Percentiles rank a stretch among this genome's conserved stretches.
phyloP scores from a whole-genome alignment of 2,797 vertebrate species.

The Limnodromus scolopaceus region DNA sequence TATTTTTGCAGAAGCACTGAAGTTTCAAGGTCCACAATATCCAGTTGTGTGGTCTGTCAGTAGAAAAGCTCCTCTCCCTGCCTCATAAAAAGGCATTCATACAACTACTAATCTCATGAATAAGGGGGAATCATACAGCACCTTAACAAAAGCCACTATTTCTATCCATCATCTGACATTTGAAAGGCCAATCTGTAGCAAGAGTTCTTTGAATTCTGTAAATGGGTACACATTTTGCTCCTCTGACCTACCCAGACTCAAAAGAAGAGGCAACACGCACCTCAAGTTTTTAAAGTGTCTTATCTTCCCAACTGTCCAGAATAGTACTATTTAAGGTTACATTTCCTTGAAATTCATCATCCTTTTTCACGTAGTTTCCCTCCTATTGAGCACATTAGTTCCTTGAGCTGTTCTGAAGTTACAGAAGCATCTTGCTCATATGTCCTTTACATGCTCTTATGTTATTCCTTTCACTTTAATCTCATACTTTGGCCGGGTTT shows the following conservation, averaged over 20 bases:
- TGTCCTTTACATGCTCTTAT: neutral
- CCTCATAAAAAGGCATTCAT: neutral
- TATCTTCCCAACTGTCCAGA: neutral
- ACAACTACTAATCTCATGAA: neutral
- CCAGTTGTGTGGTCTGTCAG: neutral
- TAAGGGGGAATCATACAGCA: neutral
- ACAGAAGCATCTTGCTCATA: fast-evolving
- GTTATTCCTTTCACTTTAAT: constrained; percentile 4
- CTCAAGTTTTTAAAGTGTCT: neutral
- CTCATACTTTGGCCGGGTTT: neutral
- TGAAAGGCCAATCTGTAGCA: neutral
- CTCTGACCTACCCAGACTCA: neutral
- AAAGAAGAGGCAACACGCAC: neutral
- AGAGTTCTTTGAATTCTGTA: neutral
- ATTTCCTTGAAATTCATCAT: neutral
- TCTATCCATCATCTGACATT: neutral
- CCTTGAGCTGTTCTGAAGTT: neutral
- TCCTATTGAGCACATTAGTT: neutral
- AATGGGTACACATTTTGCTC: neutral
- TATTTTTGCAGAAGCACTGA: neutral
- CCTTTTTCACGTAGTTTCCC: neutral
- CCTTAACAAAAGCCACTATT: neutral
- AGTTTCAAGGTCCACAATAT: neutral
- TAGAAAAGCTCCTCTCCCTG: neutral
- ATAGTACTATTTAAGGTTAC: neutral